Evolutionary conservation across 1,140 invertebrate species (phyloP).

Genomic region (Microplitis demolitor): DNA sequence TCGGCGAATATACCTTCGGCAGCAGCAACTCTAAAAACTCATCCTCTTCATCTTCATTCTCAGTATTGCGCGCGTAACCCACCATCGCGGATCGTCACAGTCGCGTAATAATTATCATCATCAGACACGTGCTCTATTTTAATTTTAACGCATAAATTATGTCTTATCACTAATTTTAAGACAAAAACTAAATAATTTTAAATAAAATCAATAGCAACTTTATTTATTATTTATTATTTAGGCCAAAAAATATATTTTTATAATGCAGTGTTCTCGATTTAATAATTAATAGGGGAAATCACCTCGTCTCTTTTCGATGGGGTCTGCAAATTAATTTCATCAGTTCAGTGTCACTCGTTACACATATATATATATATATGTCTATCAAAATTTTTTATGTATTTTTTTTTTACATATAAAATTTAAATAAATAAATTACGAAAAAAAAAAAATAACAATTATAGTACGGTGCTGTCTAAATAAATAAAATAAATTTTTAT

Average conservation of each 20-base stretch:
- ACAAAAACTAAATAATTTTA: background rate
- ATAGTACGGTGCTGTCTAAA: no score
- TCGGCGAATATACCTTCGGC: constrained; percentile 14
- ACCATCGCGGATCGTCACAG: background rate
- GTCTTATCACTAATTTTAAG: background rate
- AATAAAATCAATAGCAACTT: background rate
- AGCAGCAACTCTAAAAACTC: background rate
- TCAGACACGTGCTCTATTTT: background rate
- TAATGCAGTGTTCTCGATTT: constrained; percentile 17
- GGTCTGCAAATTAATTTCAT: constrained; percentile 15
- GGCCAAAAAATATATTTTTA: background rate
- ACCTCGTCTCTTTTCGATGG: constrained; percentile 6
- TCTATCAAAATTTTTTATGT: background rate
- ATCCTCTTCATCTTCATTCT: constrained; percentile 1
- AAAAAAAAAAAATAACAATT: no score
- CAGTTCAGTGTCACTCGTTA: background rate
- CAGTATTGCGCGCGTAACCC: constrained; percentile 3
- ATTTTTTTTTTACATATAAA: background rate
- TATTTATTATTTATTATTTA: no score
- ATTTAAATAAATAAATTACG: background rate
- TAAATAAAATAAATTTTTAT: no score
- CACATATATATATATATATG: background rate
- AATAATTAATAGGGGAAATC: constrained; percentile 1
- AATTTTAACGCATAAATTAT: background rate
- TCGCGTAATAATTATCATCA: background rate